phyloP scores from a whole-genome alignment of 2,888 invertebrate genomes.

The Protophormia terraenovae region DNA sequence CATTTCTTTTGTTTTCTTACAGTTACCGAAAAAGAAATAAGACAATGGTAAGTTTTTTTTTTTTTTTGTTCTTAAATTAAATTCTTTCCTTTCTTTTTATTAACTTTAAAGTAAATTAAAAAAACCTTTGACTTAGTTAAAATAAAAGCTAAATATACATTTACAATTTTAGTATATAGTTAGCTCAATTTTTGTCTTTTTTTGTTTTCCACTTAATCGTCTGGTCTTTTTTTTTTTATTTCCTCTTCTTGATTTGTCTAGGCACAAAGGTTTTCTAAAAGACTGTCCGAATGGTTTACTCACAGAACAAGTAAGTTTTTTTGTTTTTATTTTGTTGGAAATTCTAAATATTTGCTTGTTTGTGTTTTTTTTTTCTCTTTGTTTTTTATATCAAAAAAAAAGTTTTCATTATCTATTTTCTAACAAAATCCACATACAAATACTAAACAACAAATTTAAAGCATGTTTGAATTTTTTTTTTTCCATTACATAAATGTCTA shows the following conservation, averaged over 20 bases:
- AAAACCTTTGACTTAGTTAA: neutral
- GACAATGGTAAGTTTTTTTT: conserved; percentile 88
- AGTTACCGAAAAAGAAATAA: conserved; percentile 94
- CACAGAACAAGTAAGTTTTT: conserved; percentile 92
- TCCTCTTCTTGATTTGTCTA: conserved; percentile 79
- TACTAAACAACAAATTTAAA: neutral
- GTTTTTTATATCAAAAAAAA: neutral
- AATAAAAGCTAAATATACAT: neutral
- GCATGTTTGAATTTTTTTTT: neutral
- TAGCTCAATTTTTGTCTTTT: neutral
- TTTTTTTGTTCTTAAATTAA: neutral
- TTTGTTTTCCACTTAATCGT: neutral
- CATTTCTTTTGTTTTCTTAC: conserved; percentile 82
- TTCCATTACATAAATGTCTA: neutral
- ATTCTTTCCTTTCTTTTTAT: neutral
- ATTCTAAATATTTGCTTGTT: neutral
- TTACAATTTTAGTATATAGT: neutral
- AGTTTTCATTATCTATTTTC: neutral
- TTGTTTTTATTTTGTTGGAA: too few relatives aligned
- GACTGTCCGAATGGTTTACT: conserved; percentile 97
- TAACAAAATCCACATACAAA: neutral
- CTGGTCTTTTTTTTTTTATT: conserved; percentile 56
- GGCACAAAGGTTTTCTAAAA: conserved; percentile 98
- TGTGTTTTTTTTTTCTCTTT: neutral
- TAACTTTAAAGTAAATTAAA: neutral